Evolutionary conservation across 2,888 invertebrate species (phyloP).

Genomic region (Thera obeliscata): DNA sequence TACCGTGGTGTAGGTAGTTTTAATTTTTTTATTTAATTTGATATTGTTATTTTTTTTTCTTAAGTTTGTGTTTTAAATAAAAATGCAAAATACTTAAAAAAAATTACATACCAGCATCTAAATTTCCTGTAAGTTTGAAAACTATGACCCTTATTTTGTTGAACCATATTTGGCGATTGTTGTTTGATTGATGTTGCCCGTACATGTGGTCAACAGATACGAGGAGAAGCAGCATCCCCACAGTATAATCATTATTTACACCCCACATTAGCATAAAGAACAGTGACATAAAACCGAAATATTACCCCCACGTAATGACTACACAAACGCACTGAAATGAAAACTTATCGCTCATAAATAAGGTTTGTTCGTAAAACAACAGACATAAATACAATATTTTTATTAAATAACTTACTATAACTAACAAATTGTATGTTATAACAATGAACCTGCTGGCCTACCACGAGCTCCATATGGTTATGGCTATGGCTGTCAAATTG

Average conservation of each 20-base stretch:
- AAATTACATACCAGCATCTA: too few relatives aligned
- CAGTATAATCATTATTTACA: slow-evolving; percentile 49
- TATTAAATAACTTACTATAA: slow-evolving; percentile 34
- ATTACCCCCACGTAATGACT: slow-evolving; percentile 44
- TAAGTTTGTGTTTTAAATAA: too few relatives aligned
- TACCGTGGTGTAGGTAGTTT: too few relatives aligned
- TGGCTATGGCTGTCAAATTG: too few relatives aligned
- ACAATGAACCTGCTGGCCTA: not conserved
- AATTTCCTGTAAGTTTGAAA: too few relatives aligned
- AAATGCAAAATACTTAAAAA: too few relatives aligned
- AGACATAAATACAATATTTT: slow-evolving; percentile 46
- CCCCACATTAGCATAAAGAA: slow-evolving; percentile 48
- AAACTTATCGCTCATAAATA: slow-evolving; percentile 67
- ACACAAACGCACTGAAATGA: slow-evolving; percentile 45
- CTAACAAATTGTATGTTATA: not conserved
- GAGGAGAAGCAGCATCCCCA: slow-evolving; percentile 37
- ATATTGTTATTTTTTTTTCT: too few relatives aligned
- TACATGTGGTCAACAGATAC: slow-evolving; percentile 3
- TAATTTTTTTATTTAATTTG: too few relatives aligned
- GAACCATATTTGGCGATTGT: not conserved
- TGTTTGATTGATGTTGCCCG: slow-evolving; percentile 13
- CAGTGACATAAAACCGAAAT: slow-evolving; percentile 49
- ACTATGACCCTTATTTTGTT: too few relatives aligned
- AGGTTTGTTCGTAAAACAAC: slow-evolving; percentile 70
- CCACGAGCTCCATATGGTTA: too few relatives aligned